A percentile compares a stretch with the other conserved stretches of the same genome.
Evolutionary conservation across 2,797 vertebrate species (phyloP).

Genomic region (Etheostoma nigrum): DNA sequence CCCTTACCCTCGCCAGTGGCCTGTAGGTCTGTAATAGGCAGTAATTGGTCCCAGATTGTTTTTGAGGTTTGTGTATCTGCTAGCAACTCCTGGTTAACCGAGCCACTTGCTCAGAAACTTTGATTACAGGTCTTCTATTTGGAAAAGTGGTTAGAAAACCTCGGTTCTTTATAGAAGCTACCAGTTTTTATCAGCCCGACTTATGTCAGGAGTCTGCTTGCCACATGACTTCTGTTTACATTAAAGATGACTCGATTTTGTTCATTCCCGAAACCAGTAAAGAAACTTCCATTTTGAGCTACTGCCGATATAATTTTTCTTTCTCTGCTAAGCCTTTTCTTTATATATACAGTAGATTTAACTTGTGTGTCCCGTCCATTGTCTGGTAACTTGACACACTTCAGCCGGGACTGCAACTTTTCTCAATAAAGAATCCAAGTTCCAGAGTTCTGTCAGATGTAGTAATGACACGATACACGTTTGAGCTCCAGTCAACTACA

Average conservation of each 20-base stretch:
- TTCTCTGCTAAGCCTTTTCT: background rate
- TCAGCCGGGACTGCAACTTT: background rate
- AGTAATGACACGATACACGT: constrained; percentile 24
- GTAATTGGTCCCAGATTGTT: constrained; percentile 84
- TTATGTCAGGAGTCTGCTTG: constrained; percentile 59
- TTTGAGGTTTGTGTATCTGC: constrained; percentile 78
- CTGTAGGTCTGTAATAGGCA: constrained; percentile 78
- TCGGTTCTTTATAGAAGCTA: constrained; percentile 80
- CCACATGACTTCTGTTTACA: constrained; percentile 69
- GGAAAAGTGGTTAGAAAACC: constrained; percentile 76
- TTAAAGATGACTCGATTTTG: constrained; percentile 46
- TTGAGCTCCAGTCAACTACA: constrained; percentile 3
- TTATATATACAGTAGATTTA: background rate
- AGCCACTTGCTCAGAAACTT: constrained; percentile 83
- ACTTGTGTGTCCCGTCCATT: background rate
- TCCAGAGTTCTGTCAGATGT: constrained; percentile 25
- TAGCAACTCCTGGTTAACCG: constrained; percentile 77
- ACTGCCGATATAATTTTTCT: background rate
- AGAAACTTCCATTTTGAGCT: background rate
- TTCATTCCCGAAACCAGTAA: constrained; percentile 26
- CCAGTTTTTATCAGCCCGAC: constrained; percentile 68
- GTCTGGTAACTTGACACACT: background rate
- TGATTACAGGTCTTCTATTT: constrained; percentile 80
- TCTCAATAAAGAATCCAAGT: constrained; percentile 4
- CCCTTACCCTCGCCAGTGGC: constrained; percentile 68